These are phyloP conservation scores for Sebastolobus altivelis DNA, from an alignment of 2,797 vertebrate species.

Conservation along the genomic window DNA sequence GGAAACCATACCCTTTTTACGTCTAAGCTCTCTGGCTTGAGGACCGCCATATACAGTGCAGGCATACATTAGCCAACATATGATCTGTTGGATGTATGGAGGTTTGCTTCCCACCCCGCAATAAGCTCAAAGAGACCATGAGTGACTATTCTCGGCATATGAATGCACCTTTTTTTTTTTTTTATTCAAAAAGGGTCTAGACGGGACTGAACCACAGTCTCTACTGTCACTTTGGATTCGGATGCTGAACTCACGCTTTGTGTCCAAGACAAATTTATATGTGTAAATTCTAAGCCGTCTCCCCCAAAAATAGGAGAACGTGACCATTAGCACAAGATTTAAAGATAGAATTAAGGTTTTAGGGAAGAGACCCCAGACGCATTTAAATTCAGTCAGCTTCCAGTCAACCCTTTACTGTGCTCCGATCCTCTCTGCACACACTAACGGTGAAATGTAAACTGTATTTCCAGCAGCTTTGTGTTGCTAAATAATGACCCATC, in stretches of 20 bases:
- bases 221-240: slow-evolving; percentile 7
- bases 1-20: slow-evolving; percentile 18
- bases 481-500: background rate
- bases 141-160: slow-evolving; percentile 18
- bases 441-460: background rate
- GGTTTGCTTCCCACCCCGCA: slow-evolving; percentile 14
- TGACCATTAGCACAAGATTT: background rate
- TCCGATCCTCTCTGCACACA: background rate
- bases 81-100: slow-evolving; percentile 33
- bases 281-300: slow-evolving; percentile 1
- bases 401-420: background rate
- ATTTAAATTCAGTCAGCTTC: background rate
- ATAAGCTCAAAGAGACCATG: slow-evolving; percentile 20
- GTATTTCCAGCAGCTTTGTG: background rate
- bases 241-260: slow-evolving; percentile 15
- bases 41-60: background rate
- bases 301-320: slow-evolving; percentile 7
- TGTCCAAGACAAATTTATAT: slow-evolving; percentile 4
- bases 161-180: slow-evolving; percentile 13
- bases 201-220: slow-evolving; percentile 45
- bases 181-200: slow-evolving; percentile 37
- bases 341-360: background rate
- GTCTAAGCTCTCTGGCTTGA: background rate
- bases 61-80: slow-evolving; percentile 5
- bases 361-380: background rate